Base-by-base conservation (phyloP, 1,140 invertebrate species). In the Ectropis grisescens region DNA sequence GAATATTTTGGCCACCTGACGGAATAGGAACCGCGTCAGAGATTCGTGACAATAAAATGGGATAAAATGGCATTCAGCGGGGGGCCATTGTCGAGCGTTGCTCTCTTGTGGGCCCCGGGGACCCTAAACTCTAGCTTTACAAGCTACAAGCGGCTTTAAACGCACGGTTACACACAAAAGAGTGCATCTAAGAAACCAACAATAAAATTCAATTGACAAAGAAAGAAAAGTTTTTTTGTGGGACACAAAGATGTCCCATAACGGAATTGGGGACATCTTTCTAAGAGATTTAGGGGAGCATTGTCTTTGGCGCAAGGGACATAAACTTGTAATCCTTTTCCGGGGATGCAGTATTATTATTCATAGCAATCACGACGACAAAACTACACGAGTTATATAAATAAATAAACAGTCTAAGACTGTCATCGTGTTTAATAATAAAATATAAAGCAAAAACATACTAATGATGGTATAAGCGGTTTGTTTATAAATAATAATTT, bases 161-260 rank as follows among this genome's bases (percentile, higher is more conserved):
- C 72, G 75, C 72, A 64, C 69, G 62, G 66, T 68, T 69, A 59
- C 43, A 47, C 69, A 81, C 67, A 81, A 78, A 75, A 74, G 70
- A 49, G 55, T 59, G 55, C 65, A 69, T 72, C 66, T 67, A 54
- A 57, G 68, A 71, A 74, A 69, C 65, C 66, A 66, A 81, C 76
- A 81, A 78, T 78, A 78, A 81, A 76, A 76, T 76, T 79, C 74
- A 76, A 79, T 76, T 76, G 74, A 74, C 74, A 78, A 75, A 69
- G 65, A 70, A 53, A 58, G 53, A 61, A 68, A 58, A 49, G 28
- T 58, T 54, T 58, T 51, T 53, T 66, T 51, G 42, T 60, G 47
- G 51, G 54, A 66, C 55, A 60, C 67, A 72, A 70, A 65, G 56
- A 60, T 58, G 30, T 25, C 47, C 57, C 47, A n/a, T 71, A 76